Evolutionary conservation across 2,888 invertebrate species (phyloP).

Genomic region (Nomada hirtipes): DNA sequence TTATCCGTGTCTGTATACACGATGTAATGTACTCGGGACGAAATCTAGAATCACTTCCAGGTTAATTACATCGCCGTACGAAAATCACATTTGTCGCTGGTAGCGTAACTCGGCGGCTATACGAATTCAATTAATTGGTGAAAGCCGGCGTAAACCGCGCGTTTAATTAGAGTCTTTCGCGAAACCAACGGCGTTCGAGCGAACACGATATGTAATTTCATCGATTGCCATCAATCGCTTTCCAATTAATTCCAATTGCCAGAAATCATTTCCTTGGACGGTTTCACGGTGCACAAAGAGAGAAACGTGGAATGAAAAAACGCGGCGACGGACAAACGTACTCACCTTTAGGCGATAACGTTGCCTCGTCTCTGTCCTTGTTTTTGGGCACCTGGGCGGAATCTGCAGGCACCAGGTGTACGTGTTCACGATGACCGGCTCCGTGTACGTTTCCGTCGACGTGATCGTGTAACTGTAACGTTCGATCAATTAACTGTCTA

Average conservation of each 20-base stretch:
- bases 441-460: slow-evolving; percentile 87
- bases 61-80: background rate
- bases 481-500: slow-evolving; percentile 59
- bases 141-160: slow-evolving; percentile 1
- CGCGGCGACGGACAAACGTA: slow-evolving; percentile 38
- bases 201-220: background rate
- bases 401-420: slow-evolving; percentile 92
- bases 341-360: slow-evolving; percentile 90
- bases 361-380: slow-evolving; percentile 89
- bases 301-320: background rate
- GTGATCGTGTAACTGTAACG: slow-evolving; percentile 88
- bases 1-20: no score
- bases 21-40: no score
- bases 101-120: background rate
- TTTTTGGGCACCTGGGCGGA: slow-evolving; percentile 92
- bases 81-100: slow-evolving; percentile 7
- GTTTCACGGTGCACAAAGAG: background rate
- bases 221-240: background rate
- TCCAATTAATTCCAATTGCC: background rate
- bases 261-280: background rate
- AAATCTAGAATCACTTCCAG: background rate
- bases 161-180: slow-evolving; percentile 21
- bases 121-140: slow-evolving; percentile 22
- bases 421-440: slow-evolving; percentile 89
- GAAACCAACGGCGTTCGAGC: background rate